Percentiles rank a stretch among this genome's conserved stretches.
Conservation (phyloP, 2,797 vertebrate species). For the Anableps anableps region DNA sequence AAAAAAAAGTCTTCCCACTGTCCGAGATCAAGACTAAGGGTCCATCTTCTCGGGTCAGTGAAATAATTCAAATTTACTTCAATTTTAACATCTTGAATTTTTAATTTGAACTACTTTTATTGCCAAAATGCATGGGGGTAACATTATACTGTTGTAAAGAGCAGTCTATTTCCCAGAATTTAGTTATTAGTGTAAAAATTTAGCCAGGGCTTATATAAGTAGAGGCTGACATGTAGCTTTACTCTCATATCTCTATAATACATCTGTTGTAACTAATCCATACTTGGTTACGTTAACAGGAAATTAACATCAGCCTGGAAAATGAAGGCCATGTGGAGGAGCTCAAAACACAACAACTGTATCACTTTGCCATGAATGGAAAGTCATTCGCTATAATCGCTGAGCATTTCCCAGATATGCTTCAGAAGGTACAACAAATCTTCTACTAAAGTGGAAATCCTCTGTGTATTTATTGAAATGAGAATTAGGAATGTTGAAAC, state of each 20-base stretch:
- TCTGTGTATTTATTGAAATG: background rate
- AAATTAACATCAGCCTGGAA: constrained; percentile 88
- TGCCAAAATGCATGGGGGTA: background rate
- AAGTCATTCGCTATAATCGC: constrained; percentile 94
- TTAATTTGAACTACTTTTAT: background rate
- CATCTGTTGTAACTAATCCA: background rate
- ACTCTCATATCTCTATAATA: background rate
- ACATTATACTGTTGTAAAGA: background rate
- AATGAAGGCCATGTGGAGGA: constrained; percentile 84
- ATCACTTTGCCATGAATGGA: constrained; percentile 98
- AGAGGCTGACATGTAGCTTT: background rate
- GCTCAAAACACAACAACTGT: constrained; percentile 78
- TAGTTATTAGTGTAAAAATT: background rate
- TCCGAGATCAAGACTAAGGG: background rate
- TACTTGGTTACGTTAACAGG: constrained; percentile 75
- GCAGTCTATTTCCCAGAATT: background rate
- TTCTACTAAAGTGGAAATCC: background rate
- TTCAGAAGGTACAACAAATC: constrained; percentile 87
- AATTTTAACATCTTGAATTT: background rate
- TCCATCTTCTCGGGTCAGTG: background rate
- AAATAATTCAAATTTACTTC: too few species aligned
- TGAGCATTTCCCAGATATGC: constrained; percentile 96
- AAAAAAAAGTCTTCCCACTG: background rate
- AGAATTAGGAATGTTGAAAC: background rate
- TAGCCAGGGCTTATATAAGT: background rate